Conservation (phyloP, 2,888 invertebrate genomes). For the Drosophila kuntzei region DNA sequence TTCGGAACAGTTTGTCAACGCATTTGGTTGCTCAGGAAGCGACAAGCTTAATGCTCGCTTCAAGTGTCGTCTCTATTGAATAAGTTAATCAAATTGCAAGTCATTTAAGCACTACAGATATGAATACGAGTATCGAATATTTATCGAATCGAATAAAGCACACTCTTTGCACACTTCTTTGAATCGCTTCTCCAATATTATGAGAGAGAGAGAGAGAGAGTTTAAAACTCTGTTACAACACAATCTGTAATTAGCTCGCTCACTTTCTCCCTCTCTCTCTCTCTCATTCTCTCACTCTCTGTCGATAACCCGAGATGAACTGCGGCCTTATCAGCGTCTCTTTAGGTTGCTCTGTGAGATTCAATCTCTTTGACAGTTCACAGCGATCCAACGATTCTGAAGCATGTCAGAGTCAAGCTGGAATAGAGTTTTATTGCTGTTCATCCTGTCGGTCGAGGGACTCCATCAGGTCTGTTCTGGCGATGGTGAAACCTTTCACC, state of each 20-base stretch:
- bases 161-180: constrained; percentile 19
- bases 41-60: constrained; percentile 78
- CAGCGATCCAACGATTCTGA: constrained; percentile 45
- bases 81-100: neutral
- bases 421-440: constrained; percentile 14
- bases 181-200: neutral
- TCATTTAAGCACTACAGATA: neutral
- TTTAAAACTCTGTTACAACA: neutral
- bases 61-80: constrained; percentile 80
- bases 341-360: constrained; percentile 1
- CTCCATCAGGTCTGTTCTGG: constrained; percentile 6
- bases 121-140: constrained; percentile 5
- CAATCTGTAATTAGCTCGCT: neutral
- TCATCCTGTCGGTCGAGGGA: constrained; percentile 9
- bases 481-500: constrained; percentile 43
- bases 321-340: constrained; percentile 47
- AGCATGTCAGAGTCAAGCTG: constrained; percentile 53
- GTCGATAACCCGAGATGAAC: constrained; percentile 64
- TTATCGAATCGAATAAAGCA: constrained; percentile 47
- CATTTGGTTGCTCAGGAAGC: constrained; percentile 71
- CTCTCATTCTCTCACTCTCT: neutral
- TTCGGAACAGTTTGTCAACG: constrained; percentile 74
- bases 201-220: too few species aligned
- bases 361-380: constrained; percentile 42
- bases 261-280: neutral